Evolutionary conservation across 2,888 invertebrate genomes (phyloP), one percentile per base, ranked within the genome.

Genomic region (Ochropacha duplaris): DNA sequence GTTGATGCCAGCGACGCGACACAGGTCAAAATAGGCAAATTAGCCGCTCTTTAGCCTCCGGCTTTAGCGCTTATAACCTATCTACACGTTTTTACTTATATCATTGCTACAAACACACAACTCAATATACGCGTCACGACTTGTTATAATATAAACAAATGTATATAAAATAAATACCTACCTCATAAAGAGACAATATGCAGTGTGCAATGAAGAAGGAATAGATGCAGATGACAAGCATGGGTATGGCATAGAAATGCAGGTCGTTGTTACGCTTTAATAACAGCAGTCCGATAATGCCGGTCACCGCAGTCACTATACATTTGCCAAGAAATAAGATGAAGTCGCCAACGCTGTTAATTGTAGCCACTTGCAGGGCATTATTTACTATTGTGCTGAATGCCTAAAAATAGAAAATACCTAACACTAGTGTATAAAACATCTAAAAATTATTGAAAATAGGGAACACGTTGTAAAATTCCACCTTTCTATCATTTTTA

Each of bases 191-290:
- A 6, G 98, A 98, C 57, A 99, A 94, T 62, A 99, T 96, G 84
- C 98, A 97, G 81, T 99, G 98, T 8, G 98, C 97, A 65, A 99
- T 97, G 79, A 98, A 97, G 87, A 97, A 99, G 1, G 98, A 95
- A 85, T 96, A 98, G 52, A 98, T 87, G 74, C 96, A 96, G 24
- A 96, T 96, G 28, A 98, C 92, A 55, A 98, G 94, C 1, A 98
- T 96, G 0, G 98, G 98, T 14, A 96, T 95, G 52, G 98, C 97
- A 79, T 95, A 97, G 87, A 98, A 97, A 72, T 96, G 96, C 49
- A 98, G 86, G 58, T 95, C 95, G 0, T 94, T 83, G 83, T 96
- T 95, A 63, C 95, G 94, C 76, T 96, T 95, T 74, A 98, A 94
- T 66, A 97, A 88, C 55, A 98, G 90, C 54, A 98, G 90, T 22